phyloP scores from a whole-genome alignment of 2,113 vertebrate genomes.

The Oryzias javanicus region DNA sequence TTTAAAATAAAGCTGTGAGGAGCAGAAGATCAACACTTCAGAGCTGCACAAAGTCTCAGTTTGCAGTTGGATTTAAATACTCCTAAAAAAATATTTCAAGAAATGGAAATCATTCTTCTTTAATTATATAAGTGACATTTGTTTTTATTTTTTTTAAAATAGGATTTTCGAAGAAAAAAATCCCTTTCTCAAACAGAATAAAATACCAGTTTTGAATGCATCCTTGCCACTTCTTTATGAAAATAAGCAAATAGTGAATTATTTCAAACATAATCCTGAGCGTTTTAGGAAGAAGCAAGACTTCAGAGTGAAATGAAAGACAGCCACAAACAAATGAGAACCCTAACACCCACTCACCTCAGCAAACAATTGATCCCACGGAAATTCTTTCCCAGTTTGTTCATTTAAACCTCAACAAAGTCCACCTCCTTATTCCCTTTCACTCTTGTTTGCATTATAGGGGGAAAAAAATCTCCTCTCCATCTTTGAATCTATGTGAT shows the following conservation, averaged over 20 bases:
- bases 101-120: conserved; percentile 11
- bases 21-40: neutral
- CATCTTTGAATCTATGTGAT: too few species aligned
- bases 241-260: too few species aligned
- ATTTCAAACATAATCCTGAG: neutral
- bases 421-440: conserved; percentile 18
- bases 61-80: neutral
- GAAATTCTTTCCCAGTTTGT: conserved; percentile 3
- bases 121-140: too few species aligned
- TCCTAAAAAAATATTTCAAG: too few species aligned
- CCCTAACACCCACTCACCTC: conserved; percentile 90
- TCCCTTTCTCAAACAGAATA: too few species aligned
- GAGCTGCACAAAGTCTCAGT: too few species aligned
- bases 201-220: too few species aligned
- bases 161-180: too few species aligned
- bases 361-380: conserved; percentile 81
- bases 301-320: conserved; percentile 27
- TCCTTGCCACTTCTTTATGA: too few species aligned
- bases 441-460: too few species aligned
- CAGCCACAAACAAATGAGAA: conserved; percentile 63
- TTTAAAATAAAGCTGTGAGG: neutral
- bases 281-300: conserved; percentile 6
- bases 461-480: too few species aligned
- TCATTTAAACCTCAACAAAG: conserved; percentile 20
- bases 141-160: too few species aligned